A percentile compares a stretch with the other conserved stretches of the same genome.
Conservation (phyloP, 2,113 vertebrate genomes). For the Elgaria multicarinata region DNA sequence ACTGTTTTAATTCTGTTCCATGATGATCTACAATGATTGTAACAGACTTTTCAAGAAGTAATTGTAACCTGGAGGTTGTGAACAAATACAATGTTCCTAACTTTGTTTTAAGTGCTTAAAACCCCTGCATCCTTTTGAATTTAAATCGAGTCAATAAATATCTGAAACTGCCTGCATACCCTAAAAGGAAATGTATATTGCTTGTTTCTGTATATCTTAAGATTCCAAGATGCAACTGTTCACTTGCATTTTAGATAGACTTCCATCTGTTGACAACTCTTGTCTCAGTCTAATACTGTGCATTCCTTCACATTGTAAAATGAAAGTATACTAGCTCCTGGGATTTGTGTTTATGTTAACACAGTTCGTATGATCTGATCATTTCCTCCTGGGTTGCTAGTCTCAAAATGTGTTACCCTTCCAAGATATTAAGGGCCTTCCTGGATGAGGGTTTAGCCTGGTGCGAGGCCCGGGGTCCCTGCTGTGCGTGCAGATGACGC, state of each 20-base stretch:
- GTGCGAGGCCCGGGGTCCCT: no score
- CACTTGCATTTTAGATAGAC: not conserved
- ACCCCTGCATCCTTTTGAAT: not conserved
- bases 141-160: not conserved
- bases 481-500: no score
- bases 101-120: constrained; percentile 17
- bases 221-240: constrained; percentile 14
- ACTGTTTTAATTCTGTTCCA: not conserved
- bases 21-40: constrained; percentile 2
- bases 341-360: constrained; percentile 26
- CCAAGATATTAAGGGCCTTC: not conserved
- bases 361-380: constrained; percentile 1
- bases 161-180: not conserved
- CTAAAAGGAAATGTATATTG: not conserved
- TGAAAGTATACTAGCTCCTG: constrained; percentile 25
- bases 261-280: not conserved
- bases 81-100: not conserved
- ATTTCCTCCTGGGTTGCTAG: not conserved
- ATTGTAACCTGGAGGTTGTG: not conserved
- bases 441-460: no score
- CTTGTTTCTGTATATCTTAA: not conserved
- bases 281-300: not conserved
- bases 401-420: constrained; percentile 14
- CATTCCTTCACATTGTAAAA: constrained; percentile 19
- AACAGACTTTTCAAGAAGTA: constrained; percentile 4